Base-by-base conservation (phyloP, 1,140 invertebrate species). In the Drosophila melanica region DNA sequence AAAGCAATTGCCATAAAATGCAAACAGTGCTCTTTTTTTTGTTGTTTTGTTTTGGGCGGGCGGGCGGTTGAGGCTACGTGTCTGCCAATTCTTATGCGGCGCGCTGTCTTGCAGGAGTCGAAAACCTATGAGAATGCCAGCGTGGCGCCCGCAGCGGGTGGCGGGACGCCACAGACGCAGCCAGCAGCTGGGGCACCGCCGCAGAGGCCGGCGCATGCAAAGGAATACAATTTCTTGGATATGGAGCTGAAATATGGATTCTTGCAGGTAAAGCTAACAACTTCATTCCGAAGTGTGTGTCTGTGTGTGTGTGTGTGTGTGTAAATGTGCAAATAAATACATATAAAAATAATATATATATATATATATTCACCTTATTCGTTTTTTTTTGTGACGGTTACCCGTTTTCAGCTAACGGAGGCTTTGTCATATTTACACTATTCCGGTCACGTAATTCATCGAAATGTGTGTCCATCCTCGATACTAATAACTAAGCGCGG, bases 401-500 rank as follows among this genome's bases (percentile, higher is more conserved):
- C 20, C 30, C 14, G 37, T 33, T 48, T 10, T 12, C 16, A 99
- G 98, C 95, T 99, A 68, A 97, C 96, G 8, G 98, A 99, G 91
- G 98, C 98, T 1, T 93, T 99, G 72, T 94, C 97, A 9, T 99
- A 97, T 93, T 93, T 99, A 47, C 98, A 99, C 92, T 96, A 96
- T 91, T 95, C 95, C 20, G 95, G 95, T 67, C 95, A 96, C 90
- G 94, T 96, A 71, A 94, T 99, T 45, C 98, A 99, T 92, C 95
- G 97, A 76, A 99, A 99, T 92, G 95, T 99, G 14, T 98, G 97
- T 92, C 98, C 98, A 4, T 95, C 95, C 69, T 98, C 96, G 73
- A 96, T 99, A 71, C 94, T 99, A 48, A 96, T 99, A 53, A 99
- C 97, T n/a, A 98, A 97, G 87, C 95, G 95, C 48, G 98, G 98